phyloP scores from a whole-genome alignment of 2,113 vertebrate genomes.

The Pogona vitticeps region DNA sequence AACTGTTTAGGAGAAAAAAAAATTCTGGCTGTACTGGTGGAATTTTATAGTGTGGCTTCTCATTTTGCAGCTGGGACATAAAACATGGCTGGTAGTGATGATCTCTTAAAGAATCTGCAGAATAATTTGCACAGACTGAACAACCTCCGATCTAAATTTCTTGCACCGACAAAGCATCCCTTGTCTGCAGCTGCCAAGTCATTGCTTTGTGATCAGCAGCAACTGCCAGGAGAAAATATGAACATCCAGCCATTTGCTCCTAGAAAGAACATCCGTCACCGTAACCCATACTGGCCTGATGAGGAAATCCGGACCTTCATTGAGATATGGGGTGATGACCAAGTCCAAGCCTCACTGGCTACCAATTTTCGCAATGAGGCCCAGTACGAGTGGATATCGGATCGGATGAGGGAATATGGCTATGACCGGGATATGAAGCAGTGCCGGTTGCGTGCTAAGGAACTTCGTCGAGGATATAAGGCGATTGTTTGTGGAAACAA shows the following conservation, averaged over 20 bases:
- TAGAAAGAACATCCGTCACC: slow-evolving; percentile 28
- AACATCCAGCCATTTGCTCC: slow-evolving; percentile 31
- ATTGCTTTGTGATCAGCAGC: slow-evolving; percentile 8
- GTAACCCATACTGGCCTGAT: slow-evolving; percentile 38
- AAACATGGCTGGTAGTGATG: slow-evolving; percentile 28
- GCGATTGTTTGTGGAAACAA: slow-evolving; percentile 36
- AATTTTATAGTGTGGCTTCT: neutral
- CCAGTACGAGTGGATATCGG: slow-evolving; percentile 34
- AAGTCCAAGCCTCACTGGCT: slow-evolving; percentile 34
- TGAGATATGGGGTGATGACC: slow-evolving; percentile 37
- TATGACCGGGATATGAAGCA: slow-evolving; percentile 40
- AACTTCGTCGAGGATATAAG: slow-evolving; percentile 38
- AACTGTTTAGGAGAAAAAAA: neutral
- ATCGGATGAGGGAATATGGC: slow-evolving; percentile 23
- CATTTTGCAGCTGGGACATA: slow-evolving; percentile 3
- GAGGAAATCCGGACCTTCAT: slow-evolving; percentile 37
- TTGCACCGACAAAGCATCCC: neutral
- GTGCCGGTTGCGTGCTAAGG: slow-evolving; percentile 31
- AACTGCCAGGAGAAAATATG: slow-evolving; percentile 22
- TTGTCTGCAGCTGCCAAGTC: neutral
- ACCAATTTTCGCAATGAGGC: slow-evolving; percentile 39
- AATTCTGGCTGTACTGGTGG: neutral
- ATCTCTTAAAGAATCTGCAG: slow-evolving; percentile 21
- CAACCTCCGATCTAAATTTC: neutral
- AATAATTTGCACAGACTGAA: slow-evolving; percentile 21